Evolutionary conservation across 1,140 invertebrate species (phyloP), one percentile per base, ranked within the genome.

Genomic region (Sipha flava): DNA sequence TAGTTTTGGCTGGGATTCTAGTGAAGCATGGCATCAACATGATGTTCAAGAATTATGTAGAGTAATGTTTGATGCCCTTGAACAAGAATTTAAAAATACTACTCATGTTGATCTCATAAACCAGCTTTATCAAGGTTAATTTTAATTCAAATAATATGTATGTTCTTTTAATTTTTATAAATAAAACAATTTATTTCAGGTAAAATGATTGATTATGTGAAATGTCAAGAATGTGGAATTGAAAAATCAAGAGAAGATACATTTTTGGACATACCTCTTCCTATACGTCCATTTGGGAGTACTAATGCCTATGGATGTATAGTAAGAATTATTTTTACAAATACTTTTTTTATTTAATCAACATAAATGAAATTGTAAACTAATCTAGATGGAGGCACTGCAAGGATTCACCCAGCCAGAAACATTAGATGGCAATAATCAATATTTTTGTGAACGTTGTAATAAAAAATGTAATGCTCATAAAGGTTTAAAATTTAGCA

Each of bases 1-100:
- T 81, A 95, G 94, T 85, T 97, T 97, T 87, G 95, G 95, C 23
- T 97, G 95, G 95, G 92, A 95, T 84, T 92, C 91, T 10, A 91
- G 92, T 81, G 93, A 96, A 86, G 93, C 93, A 0, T 96, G 94
- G 93, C 93, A 96, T 82, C 95, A 97, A 84, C 95, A 97, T 83
- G 95, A 97, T 85, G 94, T 97, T 57, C 94, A 96, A 85, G 95
- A 97, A 84, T 85, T 97, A 40, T 96, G 93, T 85, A 88, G 94
- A 77, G 92, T 96, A 5, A 95, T 97, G 94, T 95, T 97, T 84
- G 95, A 97, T 86, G 94, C 94, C 0, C 85, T 97, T 21, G 94
- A 95, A 85, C 90, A 92, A 77, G 94, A 92, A 82, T 95, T 95
- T 84, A 93, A 93, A 85, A 91, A 93, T 81, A 94, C 93, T 12